Conservation (phyloP, 2,888 invertebrate genomes). For the Troides helena region DNA sequence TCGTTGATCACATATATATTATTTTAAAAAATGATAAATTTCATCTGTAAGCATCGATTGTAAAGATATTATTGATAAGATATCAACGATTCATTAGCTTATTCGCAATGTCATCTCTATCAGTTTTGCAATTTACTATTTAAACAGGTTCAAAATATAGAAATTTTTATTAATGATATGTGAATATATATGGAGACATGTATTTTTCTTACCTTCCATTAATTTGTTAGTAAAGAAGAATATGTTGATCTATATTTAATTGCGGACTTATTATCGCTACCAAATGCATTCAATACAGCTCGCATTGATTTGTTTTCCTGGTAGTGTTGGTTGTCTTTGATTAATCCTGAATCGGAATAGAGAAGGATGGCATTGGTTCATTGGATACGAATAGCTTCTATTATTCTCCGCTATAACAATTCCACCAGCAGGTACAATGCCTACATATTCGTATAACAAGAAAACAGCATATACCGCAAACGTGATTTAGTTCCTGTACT, state of each 20-base stretch:
- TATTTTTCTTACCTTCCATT: no score
- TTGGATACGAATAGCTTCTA: conserved; percentile 32
- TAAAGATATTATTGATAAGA: no score
- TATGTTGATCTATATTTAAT: not conserved
- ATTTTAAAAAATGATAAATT: no score
- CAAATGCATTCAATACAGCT: conserved; percentile 16
- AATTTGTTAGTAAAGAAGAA: not conserved
- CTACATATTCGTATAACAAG: conserved; percentile 4
- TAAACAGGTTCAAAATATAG: no score
- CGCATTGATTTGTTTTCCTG: conserved; percentile 26
- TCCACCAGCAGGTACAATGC: conserved; percentile 18
- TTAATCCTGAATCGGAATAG: conserved; percentile 31
- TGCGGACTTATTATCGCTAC: not conserved
- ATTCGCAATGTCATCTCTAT: no score
- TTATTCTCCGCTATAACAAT: conserved; percentile 27
- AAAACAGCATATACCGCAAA: conserved; percentile 11
- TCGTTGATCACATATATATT: no score
- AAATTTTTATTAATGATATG: no score
- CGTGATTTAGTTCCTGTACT: not conserved
- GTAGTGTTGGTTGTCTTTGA: conserved; percentile 25
- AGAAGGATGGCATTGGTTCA: conserved; percentile 30
- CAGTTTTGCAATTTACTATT: no score
- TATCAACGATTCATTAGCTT: no score
- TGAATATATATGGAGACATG: no score
- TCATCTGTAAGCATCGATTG: no score